A percentile compares a stretch with the other conserved stretches of the same genome.
phyloP scores from a whole-genome alignment of 2,888 invertebrate species.

The Latrodectus elegans region DNA sequence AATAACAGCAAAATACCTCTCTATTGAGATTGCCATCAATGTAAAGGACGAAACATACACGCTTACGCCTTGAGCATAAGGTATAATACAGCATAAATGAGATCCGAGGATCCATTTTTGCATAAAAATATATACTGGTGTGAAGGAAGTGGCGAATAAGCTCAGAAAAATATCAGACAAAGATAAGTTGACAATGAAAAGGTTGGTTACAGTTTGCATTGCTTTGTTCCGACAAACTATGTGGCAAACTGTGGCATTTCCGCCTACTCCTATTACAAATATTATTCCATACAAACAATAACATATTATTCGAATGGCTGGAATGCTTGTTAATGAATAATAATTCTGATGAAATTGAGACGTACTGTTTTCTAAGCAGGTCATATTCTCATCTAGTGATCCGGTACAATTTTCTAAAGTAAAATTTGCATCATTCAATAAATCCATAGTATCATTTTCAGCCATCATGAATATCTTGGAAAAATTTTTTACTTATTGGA shows the following conservation, averaged over 20 bases:
- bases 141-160: constrained; percentile 95
- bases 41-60: constrained; percentile 98
- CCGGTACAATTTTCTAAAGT: too few species aligned
- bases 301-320: constrained; percentile 83
- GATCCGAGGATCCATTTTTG: constrained; percentile 92
- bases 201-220: constrained; percentile 98
- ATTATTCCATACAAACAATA: constrained; percentile 85
- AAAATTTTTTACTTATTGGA: too few species aligned
- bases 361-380: too few species aligned
- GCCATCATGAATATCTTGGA: too few species aligned
- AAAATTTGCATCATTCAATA: too few species aligned
- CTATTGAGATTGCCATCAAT: constrained; percentile 96
- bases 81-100: constrained; percentile 91
- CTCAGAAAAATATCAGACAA: constrained; percentile 95
- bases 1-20: constrained; percentile 97
- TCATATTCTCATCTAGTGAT: too few species aligned
- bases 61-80: constrained; percentile 94
- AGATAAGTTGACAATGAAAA: constrained; percentile 97
- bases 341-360: too few species aligned
- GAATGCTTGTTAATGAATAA: constrained; percentile 53
- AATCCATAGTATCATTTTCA: too few species aligned
- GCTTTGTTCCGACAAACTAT: constrained; percentile 93
- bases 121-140: constrained; percentile 82
- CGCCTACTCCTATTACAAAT: constrained; percentile 90
- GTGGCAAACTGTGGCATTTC: constrained; percentile 92